Conservation (phyloP, 1,140 invertebrate species). For the Drosophila tropicalis region DNA sequence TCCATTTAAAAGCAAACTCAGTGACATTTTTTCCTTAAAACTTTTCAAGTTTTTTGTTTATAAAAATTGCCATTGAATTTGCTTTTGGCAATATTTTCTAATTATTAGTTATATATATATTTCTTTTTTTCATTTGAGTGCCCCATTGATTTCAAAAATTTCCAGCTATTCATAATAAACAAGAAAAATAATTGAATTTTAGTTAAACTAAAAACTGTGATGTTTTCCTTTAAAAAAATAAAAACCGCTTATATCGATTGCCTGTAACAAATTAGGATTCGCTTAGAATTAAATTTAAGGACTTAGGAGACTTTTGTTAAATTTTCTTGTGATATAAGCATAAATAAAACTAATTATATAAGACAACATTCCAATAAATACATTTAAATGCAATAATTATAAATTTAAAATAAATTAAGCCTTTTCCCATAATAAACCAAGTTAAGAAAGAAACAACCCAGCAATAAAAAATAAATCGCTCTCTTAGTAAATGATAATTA, state of each 20-base stretch:
- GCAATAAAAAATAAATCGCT: too few species aligned
- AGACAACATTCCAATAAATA: not conserved
- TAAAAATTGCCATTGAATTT: slow-evolving; percentile 67
- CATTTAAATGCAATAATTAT: slow-evolving; percentile 1
- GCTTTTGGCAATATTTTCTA: slow-evolving; percentile 53
- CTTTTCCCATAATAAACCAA: slow-evolving; percentile 16
- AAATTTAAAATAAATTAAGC: not conserved
- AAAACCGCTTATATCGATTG: not conserved
- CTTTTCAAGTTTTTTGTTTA: not conserved
- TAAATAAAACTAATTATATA: slow-evolving; percentile 21
- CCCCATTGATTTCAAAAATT: slow-evolving; percentile 51
- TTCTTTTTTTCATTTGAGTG: slow-evolving; percentile 35
- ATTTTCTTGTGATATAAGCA: slow-evolving; percentile 44
- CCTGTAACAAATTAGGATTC: slow-evolving; percentile 18
- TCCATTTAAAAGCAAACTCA: slow-evolving; percentile 63
- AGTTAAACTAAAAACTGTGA: slow-evolving; percentile 76
- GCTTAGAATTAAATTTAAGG: not conserved
- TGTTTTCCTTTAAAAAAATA: slow-evolving; percentile 47
- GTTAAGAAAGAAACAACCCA: not conserved
- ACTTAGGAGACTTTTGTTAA: slow-evolving; percentile 42
- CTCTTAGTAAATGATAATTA: too few species aligned
- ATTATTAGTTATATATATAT: not conserved
- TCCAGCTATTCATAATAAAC: slow-evolving; percentile 44
- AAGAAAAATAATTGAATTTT: slow-evolving; percentile 53
- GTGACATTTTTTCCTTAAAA: slow-evolving; percentile 50